Conservation (phyloP, 2,888 invertebrate species). For the Nephrotoma appendiculata region DNA sequence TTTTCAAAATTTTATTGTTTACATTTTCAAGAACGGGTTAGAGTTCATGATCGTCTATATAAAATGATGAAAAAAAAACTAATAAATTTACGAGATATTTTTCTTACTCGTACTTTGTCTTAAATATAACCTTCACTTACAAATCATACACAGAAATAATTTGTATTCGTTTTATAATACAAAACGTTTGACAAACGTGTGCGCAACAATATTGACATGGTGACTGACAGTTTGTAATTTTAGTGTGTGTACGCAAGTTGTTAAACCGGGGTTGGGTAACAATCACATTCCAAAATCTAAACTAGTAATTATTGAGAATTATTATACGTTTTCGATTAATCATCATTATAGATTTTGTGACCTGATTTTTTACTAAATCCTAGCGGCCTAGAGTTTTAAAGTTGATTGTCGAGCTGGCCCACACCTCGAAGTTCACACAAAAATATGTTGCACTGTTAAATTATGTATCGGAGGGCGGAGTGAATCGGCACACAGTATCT, state of each 20-base stretch:
- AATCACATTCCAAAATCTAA: no score
- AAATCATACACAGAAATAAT: background rate
- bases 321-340: no score
- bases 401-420: no score
- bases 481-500: no score
- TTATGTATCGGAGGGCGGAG: no score
- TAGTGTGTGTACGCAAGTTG: background rate
- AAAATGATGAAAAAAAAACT: background rate
- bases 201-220: background rate
- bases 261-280: no score
- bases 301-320: no score
- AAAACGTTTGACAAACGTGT: background rate
- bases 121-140: background rate
- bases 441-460: no score
- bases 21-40: background rate
- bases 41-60: background rate
- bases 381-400: no score
- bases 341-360: no score
- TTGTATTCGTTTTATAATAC: background rate
- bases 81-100: background rate
- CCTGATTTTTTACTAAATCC: no score
- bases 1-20: background rate
- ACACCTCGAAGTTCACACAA: no score
- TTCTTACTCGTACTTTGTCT: background rate
- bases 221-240: background rate